Percentiles rank a stretch among this genome's conserved stretches.
phyloP scores from a whole-genome alignment of 2,888 invertebrate species.

The Lysandra coridon region DNA sequence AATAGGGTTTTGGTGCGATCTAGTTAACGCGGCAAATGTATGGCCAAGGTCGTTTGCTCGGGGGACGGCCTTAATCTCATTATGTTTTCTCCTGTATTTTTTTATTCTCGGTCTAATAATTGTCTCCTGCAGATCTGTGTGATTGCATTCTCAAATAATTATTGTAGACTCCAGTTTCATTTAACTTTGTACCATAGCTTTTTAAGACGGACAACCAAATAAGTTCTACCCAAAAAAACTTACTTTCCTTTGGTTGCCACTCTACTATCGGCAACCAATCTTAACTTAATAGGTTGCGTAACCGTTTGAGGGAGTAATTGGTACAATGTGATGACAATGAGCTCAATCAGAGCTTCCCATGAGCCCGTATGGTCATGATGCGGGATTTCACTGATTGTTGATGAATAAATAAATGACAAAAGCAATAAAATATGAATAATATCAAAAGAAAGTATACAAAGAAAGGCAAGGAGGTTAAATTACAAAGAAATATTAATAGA shows the following conservation, averaged over 20 bases:
- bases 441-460: background rate
- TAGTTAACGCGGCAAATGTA: too few relatives aligned
- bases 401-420: background rate
- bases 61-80: too few relatives aligned
- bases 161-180: too few relatives aligned
- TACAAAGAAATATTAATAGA: background rate
- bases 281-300: background rate
- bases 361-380: slow-evolving; percentile 56
- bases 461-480: background rate
- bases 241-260: background rate
- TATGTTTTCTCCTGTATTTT: too few relatives aligned
- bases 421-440: background rate
- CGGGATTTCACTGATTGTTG: slow-evolving; percentile 31
- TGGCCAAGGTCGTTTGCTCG: too few relatives aligned
- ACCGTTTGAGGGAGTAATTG: slow-evolving; percentile 36
- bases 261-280: background rate
- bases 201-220: too few relatives aligned
- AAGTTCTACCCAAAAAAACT: too few relatives aligned
- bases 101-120: too few relatives aligned
- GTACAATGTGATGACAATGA: slow-evolving; percentile 52
- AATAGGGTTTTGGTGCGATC: too few relatives aligned
- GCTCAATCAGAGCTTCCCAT: slow-evolving; percentile 61
- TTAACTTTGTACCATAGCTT: too few relatives aligned
- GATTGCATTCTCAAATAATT: too few relatives aligned
- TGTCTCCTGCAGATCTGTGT: too few relatives aligned